These are phyloP conservation scores for Gallirallus australis DNA, from an alignment of 2,797 vertebrate species.

Conservation along the genomic window DNA sequence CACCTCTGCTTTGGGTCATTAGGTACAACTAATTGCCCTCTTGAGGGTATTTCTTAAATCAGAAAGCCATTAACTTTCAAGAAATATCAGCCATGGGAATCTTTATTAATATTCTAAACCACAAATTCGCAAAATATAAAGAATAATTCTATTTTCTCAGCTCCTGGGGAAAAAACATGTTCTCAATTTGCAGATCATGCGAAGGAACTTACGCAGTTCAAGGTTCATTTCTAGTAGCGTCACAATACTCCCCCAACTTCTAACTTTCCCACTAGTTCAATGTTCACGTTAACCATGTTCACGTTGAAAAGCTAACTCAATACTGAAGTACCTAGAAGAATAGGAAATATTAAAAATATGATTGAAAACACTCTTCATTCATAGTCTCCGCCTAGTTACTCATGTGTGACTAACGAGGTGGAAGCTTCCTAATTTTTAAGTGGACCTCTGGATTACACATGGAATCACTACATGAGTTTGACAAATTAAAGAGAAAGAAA, in stretches of 20 bases:
- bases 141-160: constrained; percentile 5
- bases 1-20: constrained; percentile 33
- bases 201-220: background rate
- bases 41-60: background rate
- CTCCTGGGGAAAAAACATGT: background rate
- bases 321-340: background rate
- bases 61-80: background rate
- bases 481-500: background rate
- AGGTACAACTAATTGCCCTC: constrained; percentile 2
- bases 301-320: background rate
- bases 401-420: background rate
- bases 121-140: background rate
- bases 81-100: background rate
- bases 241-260: background rate
- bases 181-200: background rate
- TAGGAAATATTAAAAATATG: background rate
- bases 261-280: background rate
- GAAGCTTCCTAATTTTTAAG: background rate
- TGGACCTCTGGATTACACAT: background rate
- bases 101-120: background rate
- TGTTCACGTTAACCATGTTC: background rate
- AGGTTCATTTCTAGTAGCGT: background rate
- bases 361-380: background rate
- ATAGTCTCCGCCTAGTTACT: background rate
- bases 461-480: background rate